Evolutionary conservation across 2,888 invertebrate genomes (phyloP), one percentile per base, ranked within the genome.

Genomic region (Nemurella pictetii): DNA sequence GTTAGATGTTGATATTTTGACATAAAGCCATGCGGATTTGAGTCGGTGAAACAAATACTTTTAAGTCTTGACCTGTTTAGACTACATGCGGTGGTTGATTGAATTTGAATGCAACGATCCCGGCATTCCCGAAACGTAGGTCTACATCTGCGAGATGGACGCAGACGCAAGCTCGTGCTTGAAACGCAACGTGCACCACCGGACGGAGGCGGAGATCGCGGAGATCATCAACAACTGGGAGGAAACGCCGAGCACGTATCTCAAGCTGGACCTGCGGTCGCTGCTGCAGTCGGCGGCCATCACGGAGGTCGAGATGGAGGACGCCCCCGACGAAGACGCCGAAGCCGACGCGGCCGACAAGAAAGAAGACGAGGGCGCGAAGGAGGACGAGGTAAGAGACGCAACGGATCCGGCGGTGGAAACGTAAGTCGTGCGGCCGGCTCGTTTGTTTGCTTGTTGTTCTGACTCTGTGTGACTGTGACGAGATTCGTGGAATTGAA

Each of bases 61-160:
- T n/a, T n/a, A n/a, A n/a, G n/a, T n/a, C n/a, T n/a, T n/a, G n/a
- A n/a, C n/a, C n/a, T n/a, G n/a, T n/a, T n/a, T n/a, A n/a, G n/a
- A n/a, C n/a, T n/a, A n/a, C 15, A 36, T 36, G 36, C 7, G 36
- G 36, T 36, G 7, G 36, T 36, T 9, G 15, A 7, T 36, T n/a
- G n/a, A n/a, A n/a, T n/a, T n/a, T n/a, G n/a, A n/a, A n/a, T n/a
- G n/a, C 55, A 36, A 36, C 55, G 55, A 36, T 9, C 7, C 55
- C 15, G 15, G 7, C 15, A 15, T 25, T 85, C n/a, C 12, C 78
- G 85, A 77, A 85, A 90, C 90, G 15, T 89, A 98, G 98, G 97
- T 97, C 26, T 99, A 97, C 90, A 93, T 98, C 85, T 95, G 96
- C 88, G 96, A 98, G 89, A 93, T 98, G 93, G 95, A 96, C 88